phyloP scores from a whole-genome alignment of 2,888 invertebrate genomes.

The Venustoraphidia nigricollis region DNA sequence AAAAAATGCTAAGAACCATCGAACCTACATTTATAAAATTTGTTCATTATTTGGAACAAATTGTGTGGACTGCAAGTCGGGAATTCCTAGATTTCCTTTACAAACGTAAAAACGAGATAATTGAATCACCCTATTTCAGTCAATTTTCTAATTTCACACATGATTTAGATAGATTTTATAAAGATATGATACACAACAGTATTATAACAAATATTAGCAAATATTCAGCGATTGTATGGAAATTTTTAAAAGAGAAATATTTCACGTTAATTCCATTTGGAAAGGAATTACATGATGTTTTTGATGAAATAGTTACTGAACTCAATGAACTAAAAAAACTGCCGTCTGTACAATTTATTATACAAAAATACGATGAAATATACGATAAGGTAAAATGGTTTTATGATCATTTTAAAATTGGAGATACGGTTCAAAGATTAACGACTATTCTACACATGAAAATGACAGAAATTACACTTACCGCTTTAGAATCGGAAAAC shows the following conservation, averaged over 20 bases:
- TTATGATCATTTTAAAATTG: constrained; percentile 60
- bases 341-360: constrained; percentile 38
- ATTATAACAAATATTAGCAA: constrained; percentile 64
- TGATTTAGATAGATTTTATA: constrained; percentile 64
- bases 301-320: constrained; percentile 44
- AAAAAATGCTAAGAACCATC: constrained; percentile 50
- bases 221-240: constrained; percentile 50
- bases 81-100: constrained; percentile 67
- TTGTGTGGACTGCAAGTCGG: constrained; percentile 56
- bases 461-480: constrained; percentile 54
- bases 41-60: constrained; percentile 58
- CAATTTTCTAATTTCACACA: constrained; percentile 66
- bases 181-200: constrained; percentile 62
- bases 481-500: constrained; percentile 67
- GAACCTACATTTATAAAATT: constrained; percentile 67
- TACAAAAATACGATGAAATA: constrained; percentile 41
- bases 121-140: constrained; percentile 67
- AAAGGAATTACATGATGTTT: constrained; percentile 43
- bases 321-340: constrained; percentile 43
- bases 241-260: constrained; percentile 50
- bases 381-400: constrained; percentile 51
- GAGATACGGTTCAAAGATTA: constrained; percentile 45
- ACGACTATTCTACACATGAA: constrained; percentile 52
- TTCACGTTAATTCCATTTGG: constrained; percentile 52
- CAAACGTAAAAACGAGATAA: constrained; percentile 60